phyloP scores from a whole-genome alignment of 2,113 vertebrate species.

The Junco hyemalis region DNA sequence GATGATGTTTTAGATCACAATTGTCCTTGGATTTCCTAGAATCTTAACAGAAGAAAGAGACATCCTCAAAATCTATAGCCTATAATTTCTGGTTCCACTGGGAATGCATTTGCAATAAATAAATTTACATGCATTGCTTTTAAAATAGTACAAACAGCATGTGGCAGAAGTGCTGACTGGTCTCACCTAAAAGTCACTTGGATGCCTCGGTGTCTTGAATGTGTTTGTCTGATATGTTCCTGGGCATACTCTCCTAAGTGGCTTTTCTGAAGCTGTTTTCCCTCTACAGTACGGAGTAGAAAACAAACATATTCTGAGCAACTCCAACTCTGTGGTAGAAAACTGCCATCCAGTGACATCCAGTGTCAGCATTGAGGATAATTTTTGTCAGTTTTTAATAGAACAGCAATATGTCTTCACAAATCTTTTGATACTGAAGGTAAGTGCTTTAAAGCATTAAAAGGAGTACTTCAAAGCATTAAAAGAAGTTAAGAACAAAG shows the following conservation, averaged over 20 bases:
- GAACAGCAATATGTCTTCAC: not conserved
- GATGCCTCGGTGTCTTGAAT: not conserved
- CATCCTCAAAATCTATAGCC: not conserved
- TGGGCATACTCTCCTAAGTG: not conserved
- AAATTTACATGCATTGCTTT: not conserved
- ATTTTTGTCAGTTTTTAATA: not conserved
- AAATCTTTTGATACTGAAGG: not conserved
- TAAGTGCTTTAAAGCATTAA: not conserved
- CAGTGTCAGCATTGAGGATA: not conserved
- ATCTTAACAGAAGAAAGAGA: not conserved
- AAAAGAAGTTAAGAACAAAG: not conserved
- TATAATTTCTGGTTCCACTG: not conserved
- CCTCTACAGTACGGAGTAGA: not conserved
- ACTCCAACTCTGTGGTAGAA: not conserved
- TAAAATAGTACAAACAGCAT: not conserved
- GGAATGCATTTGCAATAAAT: not conserved
- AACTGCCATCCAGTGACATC: not conserved
- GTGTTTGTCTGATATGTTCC: not conserved
- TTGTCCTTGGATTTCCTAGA: not conserved
- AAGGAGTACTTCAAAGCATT: not conserved
- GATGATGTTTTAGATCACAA: not conserved
- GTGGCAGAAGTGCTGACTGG: not conserved
- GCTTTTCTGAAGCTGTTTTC: not conserved
- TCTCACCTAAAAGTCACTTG: not conserved
- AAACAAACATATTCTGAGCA: not conserved